Evolutionary conservation across 2,113 vertebrate species (phyloP).

Genomic region (Heloderma charlesbogerti): DNA sequence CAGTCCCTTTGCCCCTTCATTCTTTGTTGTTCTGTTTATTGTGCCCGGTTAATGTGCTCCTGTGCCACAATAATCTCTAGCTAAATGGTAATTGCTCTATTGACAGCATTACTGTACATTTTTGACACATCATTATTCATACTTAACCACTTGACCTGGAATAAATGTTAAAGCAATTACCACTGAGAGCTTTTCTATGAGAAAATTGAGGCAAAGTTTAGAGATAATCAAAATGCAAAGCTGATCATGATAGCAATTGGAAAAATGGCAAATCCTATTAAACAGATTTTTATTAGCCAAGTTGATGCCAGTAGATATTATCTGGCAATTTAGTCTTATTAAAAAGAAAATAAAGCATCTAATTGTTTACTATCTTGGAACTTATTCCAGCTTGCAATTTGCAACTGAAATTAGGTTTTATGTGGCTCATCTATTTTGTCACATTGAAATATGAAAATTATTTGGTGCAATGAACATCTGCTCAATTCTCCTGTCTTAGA

Average conservation of each 20-base stretch:
- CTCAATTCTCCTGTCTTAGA: slow-evolving; percentile 65
- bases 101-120: slow-evolving; percentile 88
- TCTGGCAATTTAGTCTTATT: slow-evolving; percentile 88
- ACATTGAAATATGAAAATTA: slow-evolving; percentile 85
- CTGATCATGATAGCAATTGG: slow-evolving; percentile 84
- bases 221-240: slow-evolving; percentile 88
- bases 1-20: slow-evolving; percentile 77
- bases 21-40: slow-evolving; percentile 83
- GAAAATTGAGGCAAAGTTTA: slow-evolving; percentile 88
- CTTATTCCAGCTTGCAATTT: slow-evolving; percentile 84
- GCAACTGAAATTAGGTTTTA: slow-evolving; percentile 84
- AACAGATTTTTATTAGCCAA: slow-evolving; percentile 88
- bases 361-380: slow-evolving; percentile 89
- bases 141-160: slow-evolving; percentile 93
- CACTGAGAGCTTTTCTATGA: slow-evolving; percentile 86
- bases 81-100: slow-evolving; percentile 92
- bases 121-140: slow-evolving; percentile 94
- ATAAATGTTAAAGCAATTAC: slow-evolving; percentile 95
- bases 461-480: slow-evolving; percentile 81
- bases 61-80: slow-evolving; percentile 86
- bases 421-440: slow-evolving; percentile 87
- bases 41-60: slow-evolving; percentile 85
- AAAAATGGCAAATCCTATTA: slow-evolving; percentile 90
- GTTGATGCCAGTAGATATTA: slow-evolving; percentile 87
- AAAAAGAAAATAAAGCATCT: slow-evolving; percentile 88